These are phyloP conservation scores for Trachymyrmex cornetzi DNA, from an alignment of 1,140 invertebrate genomes.

Conservation along the genomic window DNA sequence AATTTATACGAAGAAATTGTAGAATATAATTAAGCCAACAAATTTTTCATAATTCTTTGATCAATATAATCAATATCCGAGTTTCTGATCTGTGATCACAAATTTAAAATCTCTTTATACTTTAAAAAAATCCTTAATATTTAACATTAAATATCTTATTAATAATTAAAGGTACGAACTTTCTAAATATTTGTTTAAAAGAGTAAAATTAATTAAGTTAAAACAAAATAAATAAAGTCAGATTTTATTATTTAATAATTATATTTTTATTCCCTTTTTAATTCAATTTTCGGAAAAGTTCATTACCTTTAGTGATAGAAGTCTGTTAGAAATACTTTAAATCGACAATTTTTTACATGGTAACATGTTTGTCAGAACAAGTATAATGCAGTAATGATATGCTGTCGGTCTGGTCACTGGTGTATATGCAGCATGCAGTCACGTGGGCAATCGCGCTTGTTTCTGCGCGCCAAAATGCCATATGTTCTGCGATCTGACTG, in stretches of 20 bases:
- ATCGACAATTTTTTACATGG: background rate
- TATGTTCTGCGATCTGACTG: background rate
- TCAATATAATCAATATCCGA: background rate
- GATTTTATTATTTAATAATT: background rate
- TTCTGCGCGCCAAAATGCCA: background rate
- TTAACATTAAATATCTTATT: background rate
- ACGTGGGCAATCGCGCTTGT: slow-evolving; percentile 11
- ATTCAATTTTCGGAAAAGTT: background rate
- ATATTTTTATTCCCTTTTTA: background rate
- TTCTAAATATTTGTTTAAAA: background rate
- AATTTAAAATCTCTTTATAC: background rate
- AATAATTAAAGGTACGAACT: background rate
- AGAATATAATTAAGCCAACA: background rate
- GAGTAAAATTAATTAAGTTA: background rate
- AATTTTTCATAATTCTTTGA: background rate
- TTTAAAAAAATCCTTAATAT: background rate
- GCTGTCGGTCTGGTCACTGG: too few relatives aligned
- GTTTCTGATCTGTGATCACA: background rate
- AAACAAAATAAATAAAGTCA: background rate
- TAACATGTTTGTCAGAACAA: background rate
- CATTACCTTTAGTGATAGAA: background rate
- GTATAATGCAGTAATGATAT: background rate
- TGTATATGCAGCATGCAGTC: background rate
- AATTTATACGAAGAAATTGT: background rate
- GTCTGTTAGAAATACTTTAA: background rate